A percentile compares a stretch with the other conserved stretches of the same genome.
phyloP scores from a whole-genome alignment of 1,140 invertebrate species.

The Cylas formicarius region DNA sequence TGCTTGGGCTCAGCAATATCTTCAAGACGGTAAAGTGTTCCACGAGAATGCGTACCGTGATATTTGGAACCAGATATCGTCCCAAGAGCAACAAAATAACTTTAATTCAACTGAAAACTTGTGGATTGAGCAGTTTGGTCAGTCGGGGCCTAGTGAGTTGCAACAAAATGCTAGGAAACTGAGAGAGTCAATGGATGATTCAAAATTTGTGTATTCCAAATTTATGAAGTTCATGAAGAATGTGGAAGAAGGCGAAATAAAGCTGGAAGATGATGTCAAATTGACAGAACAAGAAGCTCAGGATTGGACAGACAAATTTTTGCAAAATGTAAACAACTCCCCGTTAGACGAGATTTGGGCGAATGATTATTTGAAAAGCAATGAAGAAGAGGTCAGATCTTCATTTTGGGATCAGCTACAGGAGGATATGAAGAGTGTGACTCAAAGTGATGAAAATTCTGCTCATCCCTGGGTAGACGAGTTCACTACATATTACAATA shows the following conservation, averaged over 20 bases:
- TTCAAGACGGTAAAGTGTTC: constrained; percentile 50
- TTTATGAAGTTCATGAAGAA: constrained; percentile 82
- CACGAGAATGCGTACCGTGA: constrained; percentile 43
- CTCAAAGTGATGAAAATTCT: constrained; percentile 44
- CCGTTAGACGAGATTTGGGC: constrained; percentile 29
- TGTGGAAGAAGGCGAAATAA: constrained; percentile 59
- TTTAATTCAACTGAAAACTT: constrained; percentile 19
- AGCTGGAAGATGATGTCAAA: constrained; percentile 43
- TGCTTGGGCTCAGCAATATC: constrained; percentile 51
- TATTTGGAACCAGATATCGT: constrained; percentile 36
- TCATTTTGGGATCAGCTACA: constrained; percentile 71
- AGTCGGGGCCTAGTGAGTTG: constrained; percentile 6
- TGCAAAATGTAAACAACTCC: constrained; percentile 27
- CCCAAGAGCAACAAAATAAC: constrained; percentile 30
- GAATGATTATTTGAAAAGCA: constrained; percentile 17
- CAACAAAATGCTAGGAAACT: constrained; percentile 53
- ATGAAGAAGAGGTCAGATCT: constrained; percentile 47
- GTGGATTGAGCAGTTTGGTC: constrained; percentile 29
- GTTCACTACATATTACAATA: constrained; percentile 51
- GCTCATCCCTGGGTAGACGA: constrained; percentile 58
- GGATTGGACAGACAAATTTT: constrained; percentile 52
- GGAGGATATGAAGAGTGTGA: constrained; percentile 68
- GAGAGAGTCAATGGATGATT: constrained; percentile 51
- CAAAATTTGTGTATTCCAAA: constrained; percentile 64
- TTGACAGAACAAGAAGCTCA: constrained; percentile 40